phyloP scores from a whole-genome alignment of 2,113 vertebrate species.

The Archocentrus centrarchus region DNA sequence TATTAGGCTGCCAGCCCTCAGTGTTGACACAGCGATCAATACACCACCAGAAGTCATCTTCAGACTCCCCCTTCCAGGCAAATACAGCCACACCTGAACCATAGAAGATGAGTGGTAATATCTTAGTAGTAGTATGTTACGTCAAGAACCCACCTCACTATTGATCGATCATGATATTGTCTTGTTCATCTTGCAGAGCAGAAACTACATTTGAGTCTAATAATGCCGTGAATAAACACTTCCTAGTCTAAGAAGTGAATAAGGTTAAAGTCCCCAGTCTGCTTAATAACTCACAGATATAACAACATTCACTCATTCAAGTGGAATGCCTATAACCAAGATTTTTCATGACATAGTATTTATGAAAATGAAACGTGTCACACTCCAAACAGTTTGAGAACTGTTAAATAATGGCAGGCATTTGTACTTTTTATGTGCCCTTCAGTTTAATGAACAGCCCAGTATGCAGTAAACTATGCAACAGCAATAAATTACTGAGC shows the following conservation, averaged over 20 bases:
- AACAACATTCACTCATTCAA: neutral
- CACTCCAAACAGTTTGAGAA: neutral
- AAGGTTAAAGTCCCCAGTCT: neutral
- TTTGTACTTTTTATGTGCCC: neutral
- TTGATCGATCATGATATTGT: neutral
- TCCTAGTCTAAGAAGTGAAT: neutral
- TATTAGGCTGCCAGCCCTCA: constrained; percentile 97
- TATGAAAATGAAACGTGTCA: neutral
- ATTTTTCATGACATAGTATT: neutral
- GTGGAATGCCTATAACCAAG: neutral
- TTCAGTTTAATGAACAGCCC: constrained; percentile 9
- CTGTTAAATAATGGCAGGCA: neutral
- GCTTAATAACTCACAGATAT: neutral
- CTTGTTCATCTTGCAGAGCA: neutral
- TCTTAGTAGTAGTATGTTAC: neutral
- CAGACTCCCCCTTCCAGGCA: constrained; percentile 99
- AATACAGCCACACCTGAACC: constrained; percentile 94
- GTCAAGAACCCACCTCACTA: neutral
- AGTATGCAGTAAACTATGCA: neutral
- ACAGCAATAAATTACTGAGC: constrained; percentile 12
- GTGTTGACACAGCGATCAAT: constrained; percentile 94
- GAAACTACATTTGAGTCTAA: neutral
- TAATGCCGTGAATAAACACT: neutral
- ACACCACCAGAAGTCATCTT: constrained; percentile 99
- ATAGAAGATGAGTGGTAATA: neutral